Evolutionary conservation across 2,888 invertebrate genomes (phyloP).

Genomic region (Ditula angustiorana): DNA sequence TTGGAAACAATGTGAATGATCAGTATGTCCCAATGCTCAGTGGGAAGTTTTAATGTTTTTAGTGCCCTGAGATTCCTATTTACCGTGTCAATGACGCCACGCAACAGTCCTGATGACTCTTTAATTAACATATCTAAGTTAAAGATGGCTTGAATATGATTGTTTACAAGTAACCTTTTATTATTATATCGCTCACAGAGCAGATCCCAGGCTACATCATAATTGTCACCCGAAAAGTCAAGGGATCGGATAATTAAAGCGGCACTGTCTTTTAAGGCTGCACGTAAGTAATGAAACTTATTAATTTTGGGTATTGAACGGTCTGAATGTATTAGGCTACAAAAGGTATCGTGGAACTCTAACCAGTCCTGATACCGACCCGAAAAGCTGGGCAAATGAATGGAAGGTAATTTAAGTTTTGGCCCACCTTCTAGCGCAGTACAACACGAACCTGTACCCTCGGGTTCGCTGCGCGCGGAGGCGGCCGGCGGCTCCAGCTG

Average conservation of each 20-base stretch:
- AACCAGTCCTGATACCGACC: slow-evolving; percentile 41
- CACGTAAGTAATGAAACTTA: too few species aligned
- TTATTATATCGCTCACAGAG: too few species aligned
- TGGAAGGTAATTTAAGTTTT: background rate
- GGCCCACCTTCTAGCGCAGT: background rate
- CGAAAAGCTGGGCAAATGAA: too few species aligned
- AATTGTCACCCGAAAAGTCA: slow-evolving; percentile 43
- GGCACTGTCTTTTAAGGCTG: slow-evolving; percentile 40
- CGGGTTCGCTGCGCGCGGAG: background rate
- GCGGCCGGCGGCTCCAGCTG: background rate
- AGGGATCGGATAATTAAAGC: slow-evolving; percentile 41
- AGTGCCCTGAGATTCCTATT: slow-evolving; percentile 44
- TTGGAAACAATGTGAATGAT: slow-evolving; percentile 43
- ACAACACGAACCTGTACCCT: slow-evolving; percentile 1
- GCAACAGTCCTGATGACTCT: background rate
- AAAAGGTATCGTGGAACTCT: slow-evolving; percentile 40
- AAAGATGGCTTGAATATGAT: too few species aligned
- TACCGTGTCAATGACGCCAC: slow-evolving; percentile 34
- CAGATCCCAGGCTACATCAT: slow-evolving; percentile 43
- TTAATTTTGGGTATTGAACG: slow-evolving; percentile 13
- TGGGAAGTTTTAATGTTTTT: slow-evolving; percentile 32
- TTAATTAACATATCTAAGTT: background rate
- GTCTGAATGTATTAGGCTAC: slow-evolving; percentile 32
- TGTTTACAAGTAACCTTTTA: too few species aligned
- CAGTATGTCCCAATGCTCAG: slow-evolving; percentile 42